Percentiles rank a stretch among this genome's conserved stretches.
Evolutionary conservation across 2,888 invertebrate species (phyloP).

Genomic region (Meloe dianella): DNA sequence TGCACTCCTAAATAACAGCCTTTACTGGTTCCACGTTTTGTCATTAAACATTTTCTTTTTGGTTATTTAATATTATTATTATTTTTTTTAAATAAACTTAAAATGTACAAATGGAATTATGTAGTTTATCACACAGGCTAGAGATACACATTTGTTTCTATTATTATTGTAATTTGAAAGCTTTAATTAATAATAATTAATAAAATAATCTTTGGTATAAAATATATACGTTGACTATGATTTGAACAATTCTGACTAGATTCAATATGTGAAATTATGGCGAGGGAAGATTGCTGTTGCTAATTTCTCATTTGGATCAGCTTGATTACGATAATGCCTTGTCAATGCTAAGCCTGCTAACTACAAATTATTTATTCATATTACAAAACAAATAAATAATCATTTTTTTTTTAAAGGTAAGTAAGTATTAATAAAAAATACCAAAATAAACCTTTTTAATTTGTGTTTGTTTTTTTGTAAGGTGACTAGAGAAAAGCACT

Average conservation of each 20-base stretch:
- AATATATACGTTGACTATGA: conserved; percentile 31
- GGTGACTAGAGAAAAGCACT: conserved; percentile 92
- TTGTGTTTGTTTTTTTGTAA: conserved; percentile 34
- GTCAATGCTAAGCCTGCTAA: conserved; percentile 83
- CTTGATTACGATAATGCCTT: conserved; percentile 80
- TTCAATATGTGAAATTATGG: conserved; percentile 58
- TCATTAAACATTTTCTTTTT: too few species aligned
- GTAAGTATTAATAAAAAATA: conserved; percentile 31
- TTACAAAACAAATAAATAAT: conserved; percentile 19
- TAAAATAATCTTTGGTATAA: conserved; percentile 44
- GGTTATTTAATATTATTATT: too few species aligned
- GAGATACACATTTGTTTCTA: too few species aligned
- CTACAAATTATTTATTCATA: conserved; percentile 59
- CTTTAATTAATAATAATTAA: not conserved
- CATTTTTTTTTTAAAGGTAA: conserved; percentile 12
- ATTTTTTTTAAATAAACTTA: too few species aligned
- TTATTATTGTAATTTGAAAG: too few species aligned
- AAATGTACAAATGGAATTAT: too few species aligned
- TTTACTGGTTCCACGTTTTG: conserved; percentile 38
- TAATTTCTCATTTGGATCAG: conserved; percentile 75
- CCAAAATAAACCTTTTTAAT: conserved; percentile 36
- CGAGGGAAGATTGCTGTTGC: conserved; percentile 75
- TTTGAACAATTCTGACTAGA: conserved; percentile 45
- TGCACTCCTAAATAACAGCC: conserved; percentile 42
- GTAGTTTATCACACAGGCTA: too few species aligned